Percentiles rank a stretch among this genome's conserved stretches.
These are phyloP conservation scores for Formica selysi DNA, from an alignment of 1,140 invertebrate species.

Conservation along the genomic window DNA sequence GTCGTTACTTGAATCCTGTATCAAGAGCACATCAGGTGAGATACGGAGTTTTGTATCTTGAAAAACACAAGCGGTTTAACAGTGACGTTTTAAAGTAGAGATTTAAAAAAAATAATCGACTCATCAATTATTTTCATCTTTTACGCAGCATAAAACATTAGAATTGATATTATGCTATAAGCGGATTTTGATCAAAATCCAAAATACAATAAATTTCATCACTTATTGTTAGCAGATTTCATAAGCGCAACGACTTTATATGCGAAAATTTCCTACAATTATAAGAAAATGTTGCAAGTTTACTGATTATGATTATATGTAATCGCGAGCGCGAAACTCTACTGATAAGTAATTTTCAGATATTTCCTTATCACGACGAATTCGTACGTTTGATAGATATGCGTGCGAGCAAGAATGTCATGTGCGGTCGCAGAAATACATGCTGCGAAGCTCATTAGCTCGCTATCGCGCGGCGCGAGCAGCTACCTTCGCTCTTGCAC, in stretches of 20 bases:
- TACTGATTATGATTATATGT: no score
- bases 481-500: constrained; percentile 73
- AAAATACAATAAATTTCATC: no score
- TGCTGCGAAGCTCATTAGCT: constrained; percentile 76
- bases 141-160: no score
- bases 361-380: neutral
- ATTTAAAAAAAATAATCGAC: neutral
- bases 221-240: no score
- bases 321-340: no score
- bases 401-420: neutral
- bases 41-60: constrained; percentile 17
- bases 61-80: neutral
- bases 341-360: neutral
- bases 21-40: constrained; percentile 37
- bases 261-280: no score
- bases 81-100: neutral
- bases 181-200: no score
- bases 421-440: constrained; percentile 42
- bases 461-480: constrained; percentile 79
- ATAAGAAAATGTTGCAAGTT: no score
- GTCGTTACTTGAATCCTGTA: constrained; percentile 29
- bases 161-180: no score
- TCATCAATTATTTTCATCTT: neutral
- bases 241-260: no score
- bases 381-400: no score